These are phyloP conservation scores for Proisotoma minuta DNA, from an alignment of 2,888 invertebrate genomes.

Conservation along the genomic window DNA sequence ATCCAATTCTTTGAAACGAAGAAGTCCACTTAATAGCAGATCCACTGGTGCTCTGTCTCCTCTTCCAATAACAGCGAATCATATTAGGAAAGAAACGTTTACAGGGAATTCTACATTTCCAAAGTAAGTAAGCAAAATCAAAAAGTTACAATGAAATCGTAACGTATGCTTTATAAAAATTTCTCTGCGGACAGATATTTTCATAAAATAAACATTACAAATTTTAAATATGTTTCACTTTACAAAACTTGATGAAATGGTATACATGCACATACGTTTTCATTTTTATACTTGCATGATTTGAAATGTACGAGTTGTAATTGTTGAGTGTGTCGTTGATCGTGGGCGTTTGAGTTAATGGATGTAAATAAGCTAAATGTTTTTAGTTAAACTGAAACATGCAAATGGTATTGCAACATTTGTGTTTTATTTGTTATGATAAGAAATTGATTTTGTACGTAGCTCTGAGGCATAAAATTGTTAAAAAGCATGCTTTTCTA, in stretches of 20 bases:
- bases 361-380: too few species aligned
- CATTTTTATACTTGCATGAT: too few species aligned
- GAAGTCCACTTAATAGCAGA: conserved; percentile 16
- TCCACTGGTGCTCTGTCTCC: conserved; percentile 20
- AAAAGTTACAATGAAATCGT: neutral
- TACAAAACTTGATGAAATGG: neutral
- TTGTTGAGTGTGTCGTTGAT: too few species aligned
- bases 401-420: too few species aligned
- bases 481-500: too few species aligned
- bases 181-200: neutral
- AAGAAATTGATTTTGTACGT: too few species aligned
- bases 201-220: neutral
- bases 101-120: conserved; percentile 39
- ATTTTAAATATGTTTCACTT: neutral
- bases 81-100: conserved; percentile 37
- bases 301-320: too few species aligned
- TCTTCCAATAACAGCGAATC: conserved; percentile 27
- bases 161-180: neutral
- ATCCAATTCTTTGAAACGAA: conserved; percentile 27
- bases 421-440: too few species aligned
- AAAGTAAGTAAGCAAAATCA: conserved; percentile 14
- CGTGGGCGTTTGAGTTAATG: too few species aligned
- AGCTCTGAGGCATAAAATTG: too few species aligned
- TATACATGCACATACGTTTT: too few species aligned
- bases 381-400: too few species aligned